Base-by-base conservation (phyloP, 2,113 vertebrate species). In the Siniperca chuatsi region DNA sequence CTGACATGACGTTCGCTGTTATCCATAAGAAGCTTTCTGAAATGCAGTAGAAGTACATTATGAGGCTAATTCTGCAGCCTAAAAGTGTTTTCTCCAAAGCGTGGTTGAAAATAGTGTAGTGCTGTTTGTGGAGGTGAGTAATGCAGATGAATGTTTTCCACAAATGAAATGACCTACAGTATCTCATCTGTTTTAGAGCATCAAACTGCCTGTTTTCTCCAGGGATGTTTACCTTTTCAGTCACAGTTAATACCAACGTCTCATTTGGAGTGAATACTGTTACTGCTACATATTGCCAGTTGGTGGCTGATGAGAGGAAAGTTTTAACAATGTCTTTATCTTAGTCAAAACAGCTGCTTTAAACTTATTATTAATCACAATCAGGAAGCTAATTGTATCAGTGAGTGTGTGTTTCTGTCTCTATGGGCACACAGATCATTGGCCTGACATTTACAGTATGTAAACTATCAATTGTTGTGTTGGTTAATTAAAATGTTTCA, bases 291-390 rank as follows among this genome's bases (percentile, higher is more conserved):
- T 33, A 71, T 15, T 48, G 46, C 8, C 74, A 67, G 73, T 48
- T 81, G 88, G 88, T 73, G 86, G 86, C 70, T 87, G 86, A 85
- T 87, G 69, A 86, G 81, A 66, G 78, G 67, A 68, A 78, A 42
- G 55, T 75, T 73, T 69, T 21, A 42, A 73, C 50, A 66, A 21
- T 62, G 58, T 79, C 29, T 89, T 85, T 72, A 21, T 68, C 69
- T 75, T 21, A 29, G 42, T 79, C 61, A 73, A 81, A 60, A 77
- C 42, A 68, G 57, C 76, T 69, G 67, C 65, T 81, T 81, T 79
- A 44, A 52, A 52, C 50, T 35, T 62, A 10, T n/a, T 48, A 57
- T 66, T 70, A 25, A 76, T 75, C 64, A 73, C 65, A 74, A 33
- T 71, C 10, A 57, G 54, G 64, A 64, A 48, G 46, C 23, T 23